Evolutionary conservation across 2,113 vertebrate species (phyloP).

Genomic region (Ailurus styani): DNA sequence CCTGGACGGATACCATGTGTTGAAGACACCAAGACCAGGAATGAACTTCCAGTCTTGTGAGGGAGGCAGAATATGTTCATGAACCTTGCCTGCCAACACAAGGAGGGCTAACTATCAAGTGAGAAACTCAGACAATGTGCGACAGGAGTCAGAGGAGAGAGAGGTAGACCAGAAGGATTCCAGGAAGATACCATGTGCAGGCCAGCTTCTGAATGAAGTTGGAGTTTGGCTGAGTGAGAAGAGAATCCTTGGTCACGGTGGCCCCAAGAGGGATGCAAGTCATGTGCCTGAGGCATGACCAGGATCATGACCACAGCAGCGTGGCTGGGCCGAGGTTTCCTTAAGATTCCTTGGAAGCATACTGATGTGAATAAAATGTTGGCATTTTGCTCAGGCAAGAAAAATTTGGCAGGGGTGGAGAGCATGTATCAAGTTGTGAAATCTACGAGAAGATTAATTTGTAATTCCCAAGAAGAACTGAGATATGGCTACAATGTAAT

Average conservation of each 20-base stretch:
- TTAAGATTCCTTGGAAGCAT: not conserved
- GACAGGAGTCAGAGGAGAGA: not conserved
- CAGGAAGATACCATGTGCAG: not conserved
- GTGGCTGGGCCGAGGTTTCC: not conserved
- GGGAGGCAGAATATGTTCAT: rapidly evolving
- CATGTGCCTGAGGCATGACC: no score
- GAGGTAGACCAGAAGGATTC: no score
- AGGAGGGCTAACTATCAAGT: no score
- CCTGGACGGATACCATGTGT: no score
- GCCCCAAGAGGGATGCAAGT: not conserved
- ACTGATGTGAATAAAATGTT: not conserved
- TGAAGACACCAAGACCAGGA: not conserved
- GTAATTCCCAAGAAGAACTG: not conserved
- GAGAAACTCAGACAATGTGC: not conserved
- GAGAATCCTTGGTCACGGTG: no score
- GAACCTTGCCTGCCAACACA: rapidly evolving
- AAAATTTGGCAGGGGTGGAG: not conserved
- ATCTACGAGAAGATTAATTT: not conserved
- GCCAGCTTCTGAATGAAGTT: not conserved
- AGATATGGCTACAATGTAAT: not conserved
- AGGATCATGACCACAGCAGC: not conserved
- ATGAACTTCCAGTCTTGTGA: not conserved
- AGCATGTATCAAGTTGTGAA: not conserved
- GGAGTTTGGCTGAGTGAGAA: no score
- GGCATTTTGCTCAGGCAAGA: not conserved